Percentiles rank a stretch among this genome's conserved stretches.
Conservation (phyloP, 2,888 invertebrate species). For the Cacoxenus indagator region DNA sequence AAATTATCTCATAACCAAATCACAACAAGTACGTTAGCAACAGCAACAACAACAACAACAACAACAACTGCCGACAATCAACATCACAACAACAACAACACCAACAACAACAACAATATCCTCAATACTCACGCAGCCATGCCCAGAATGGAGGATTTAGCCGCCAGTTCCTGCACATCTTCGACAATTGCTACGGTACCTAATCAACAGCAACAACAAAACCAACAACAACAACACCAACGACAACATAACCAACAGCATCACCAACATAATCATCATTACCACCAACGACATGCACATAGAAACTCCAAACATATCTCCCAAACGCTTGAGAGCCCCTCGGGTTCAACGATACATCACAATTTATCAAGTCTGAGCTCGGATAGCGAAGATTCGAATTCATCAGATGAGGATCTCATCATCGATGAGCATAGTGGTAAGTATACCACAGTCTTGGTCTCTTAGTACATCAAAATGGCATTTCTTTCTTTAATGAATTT, state of each 20-base stretch:
- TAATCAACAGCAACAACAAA: slow-evolving; percentile 29
- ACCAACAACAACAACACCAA: slow-evolving; percentile 28
- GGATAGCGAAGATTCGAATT: slow-evolving; percentile 59
- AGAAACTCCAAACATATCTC: slow-evolving; percentile 35
- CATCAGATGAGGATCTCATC: slow-evolving; percentile 61
- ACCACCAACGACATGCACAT: slow-evolving; percentile 36
- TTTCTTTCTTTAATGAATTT: background rate
- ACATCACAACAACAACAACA: slow-evolving; percentile 27
- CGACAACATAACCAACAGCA: slow-evolving; percentile 36
- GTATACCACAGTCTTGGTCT: slow-evolving; percentile 37
- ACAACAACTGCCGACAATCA: slow-evolving; percentile 32
- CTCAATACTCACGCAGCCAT: slow-evolving; percentile 39
- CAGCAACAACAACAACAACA: slow-evolving; percentile 23
- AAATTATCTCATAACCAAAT: slow-evolving; percentile 34
- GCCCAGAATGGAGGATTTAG: slow-evolving; percentile 58
- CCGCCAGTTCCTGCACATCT: slow-evolving; percentile 51
- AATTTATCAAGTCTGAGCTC: slow-evolving; percentile 57
- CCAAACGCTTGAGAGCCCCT: slow-evolving; percentile 21
- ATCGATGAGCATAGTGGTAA: slow-evolving; percentile 64
- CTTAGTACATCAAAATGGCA: background rate
- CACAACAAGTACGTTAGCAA: slow-evolving; percentile 33
- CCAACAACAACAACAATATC: slow-evolving; percentile 37
- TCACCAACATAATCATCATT: slow-evolving; percentile 35
- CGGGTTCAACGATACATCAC: slow-evolving; percentile 32
- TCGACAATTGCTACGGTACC: slow-evolving; percentile 24